These are phyloP conservation scores for Equus przewalskii DNA, from an alignment of 2,113 vertebrate species.

Conservation along the genomic window DNA sequence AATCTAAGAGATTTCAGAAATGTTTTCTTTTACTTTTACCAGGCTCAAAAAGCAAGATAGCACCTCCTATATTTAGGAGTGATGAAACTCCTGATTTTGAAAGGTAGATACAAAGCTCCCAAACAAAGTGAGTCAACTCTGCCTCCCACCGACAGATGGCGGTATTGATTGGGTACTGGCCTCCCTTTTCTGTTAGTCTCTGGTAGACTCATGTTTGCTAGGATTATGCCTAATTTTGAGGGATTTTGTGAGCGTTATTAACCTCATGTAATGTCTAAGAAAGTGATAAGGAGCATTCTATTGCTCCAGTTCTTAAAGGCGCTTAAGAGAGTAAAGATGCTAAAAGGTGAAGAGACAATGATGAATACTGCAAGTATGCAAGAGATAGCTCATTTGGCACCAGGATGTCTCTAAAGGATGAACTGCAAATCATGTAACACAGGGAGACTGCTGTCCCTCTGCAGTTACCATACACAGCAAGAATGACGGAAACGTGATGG, in stretches of 20 bases:
- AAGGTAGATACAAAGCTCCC: neutral
- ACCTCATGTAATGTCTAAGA: neutral
- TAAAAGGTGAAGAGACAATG: neutral
- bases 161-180: neutral
- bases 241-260: neutral
- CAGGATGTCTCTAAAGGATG: neutral
- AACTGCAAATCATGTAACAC: neutral
- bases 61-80: neutral
- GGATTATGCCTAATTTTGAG: conserved; percentile 36
- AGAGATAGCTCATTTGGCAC: neutral
- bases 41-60: conserved; percentile 1
- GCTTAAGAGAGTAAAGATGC: neutral
- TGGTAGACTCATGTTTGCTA: neutral
- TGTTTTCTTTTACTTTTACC: conserved; percentile 45
- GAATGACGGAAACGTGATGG: neutral
- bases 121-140: neutral
- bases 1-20: conserved; percentile 45
- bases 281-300: neutral
- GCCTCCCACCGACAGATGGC: conserved; percentile 48
- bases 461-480: neutral
- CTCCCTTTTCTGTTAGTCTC: neutral
- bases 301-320: neutral
- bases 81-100: neutral
- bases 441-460: neutral
- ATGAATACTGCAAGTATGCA: neutral